phyloP scores from a whole-genome alignment of 2,797 vertebrate species.

The Enteromius paludinosus region DNA sequence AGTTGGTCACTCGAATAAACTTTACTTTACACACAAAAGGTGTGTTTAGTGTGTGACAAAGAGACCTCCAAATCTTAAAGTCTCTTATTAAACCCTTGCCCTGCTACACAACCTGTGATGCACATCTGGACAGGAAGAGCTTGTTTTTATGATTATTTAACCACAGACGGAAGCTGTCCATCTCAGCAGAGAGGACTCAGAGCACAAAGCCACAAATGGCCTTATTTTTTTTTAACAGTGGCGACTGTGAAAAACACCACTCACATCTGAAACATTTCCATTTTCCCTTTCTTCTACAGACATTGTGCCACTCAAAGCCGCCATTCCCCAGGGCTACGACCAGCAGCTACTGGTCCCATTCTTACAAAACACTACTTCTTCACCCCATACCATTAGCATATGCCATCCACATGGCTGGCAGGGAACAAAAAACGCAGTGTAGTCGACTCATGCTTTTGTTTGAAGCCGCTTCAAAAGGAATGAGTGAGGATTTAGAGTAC shows the following conservation, averaged over 20 bases:
- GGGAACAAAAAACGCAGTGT: constrained; percentile 80
- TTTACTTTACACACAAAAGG: not conserved
- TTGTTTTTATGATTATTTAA: constrained; percentile 72
- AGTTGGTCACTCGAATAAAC: not conserved
- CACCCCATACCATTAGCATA: constrained; percentile 80
- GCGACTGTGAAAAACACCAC: constrained; percentile 77
- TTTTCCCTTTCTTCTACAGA: constrained; percentile 63
- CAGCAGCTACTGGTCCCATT: constrained; percentile 77
- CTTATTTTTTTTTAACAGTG: constrained; percentile 76
- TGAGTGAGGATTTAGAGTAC: constrained; percentile 70
- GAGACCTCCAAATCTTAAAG: constrained; percentile 4
- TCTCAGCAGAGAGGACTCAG: constrained; percentile 72
- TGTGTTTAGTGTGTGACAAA: not conserved
- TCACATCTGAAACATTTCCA: constrained; percentile 80
- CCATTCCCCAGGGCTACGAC: constrained; percentile 73
- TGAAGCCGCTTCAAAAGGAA: constrained; percentile 82
- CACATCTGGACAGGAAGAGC: constrained; percentile 75
- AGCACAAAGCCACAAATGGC: constrained; percentile 78
- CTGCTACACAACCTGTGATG: constrained; percentile 57
- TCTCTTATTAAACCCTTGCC: constrained; percentile 13
- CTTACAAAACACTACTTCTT: constrained; percentile 70
- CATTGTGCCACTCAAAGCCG: constrained; percentile 58
- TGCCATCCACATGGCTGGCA: constrained; percentile 91
- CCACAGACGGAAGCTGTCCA: constrained; percentile 77
- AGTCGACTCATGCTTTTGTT: constrained; percentile 71